phyloP scores from a whole-genome alignment of 1,140 invertebrate species.

The Dinothrombium tinctorium region DNA sequence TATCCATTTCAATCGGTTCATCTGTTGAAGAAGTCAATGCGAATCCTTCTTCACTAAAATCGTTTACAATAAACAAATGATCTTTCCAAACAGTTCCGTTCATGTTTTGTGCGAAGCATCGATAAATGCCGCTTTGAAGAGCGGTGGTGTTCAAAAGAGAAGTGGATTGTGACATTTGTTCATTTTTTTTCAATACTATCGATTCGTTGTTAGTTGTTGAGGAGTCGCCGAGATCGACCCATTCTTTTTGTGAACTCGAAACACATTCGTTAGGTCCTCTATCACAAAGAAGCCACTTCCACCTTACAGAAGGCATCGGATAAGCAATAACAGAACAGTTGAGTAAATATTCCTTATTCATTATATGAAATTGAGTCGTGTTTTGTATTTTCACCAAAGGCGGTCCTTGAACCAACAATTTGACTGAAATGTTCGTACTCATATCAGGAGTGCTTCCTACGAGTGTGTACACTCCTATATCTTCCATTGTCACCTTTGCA shows the following conservation, averaged over 20 bases:
- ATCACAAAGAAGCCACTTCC: conserved; percentile 12
- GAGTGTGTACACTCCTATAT: conserved; percentile 11
- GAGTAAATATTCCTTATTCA: conserved; percentile 4
- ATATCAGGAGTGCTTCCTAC: conserved; percentile 7
- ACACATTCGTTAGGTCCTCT: not conserved
- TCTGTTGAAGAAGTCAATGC: conserved; percentile 6
- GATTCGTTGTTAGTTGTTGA: not conserved
- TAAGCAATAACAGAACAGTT: conserved; percentile 10
- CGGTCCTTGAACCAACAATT: conserved; percentile 8
- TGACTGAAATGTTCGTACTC: conserved; percentile 8
- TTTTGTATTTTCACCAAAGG: conserved; percentile 8
- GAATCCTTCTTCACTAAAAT: conserved; percentile 12
- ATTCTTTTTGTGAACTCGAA: not conserved
- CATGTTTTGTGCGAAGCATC: not conserved
- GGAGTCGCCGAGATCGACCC: not conserved
- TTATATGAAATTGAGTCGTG: conserved; percentile 4
- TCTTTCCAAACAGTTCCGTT: not conserved
- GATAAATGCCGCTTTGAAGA: conserved; percentile 1
- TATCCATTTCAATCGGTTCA: conserved; percentile 13
- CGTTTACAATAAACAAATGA: not conserved
- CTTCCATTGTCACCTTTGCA: not conserved
- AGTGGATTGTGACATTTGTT: not conserved
- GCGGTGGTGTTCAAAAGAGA: not conserved
- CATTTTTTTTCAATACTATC: not conserved
- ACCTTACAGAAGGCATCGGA: conserved; percentile 9